These are phyloP conservation scores for Streptopelia turtur DNA, from an alignment of 2,797 vertebrate genomes.

Conservation along the genomic window DNA sequence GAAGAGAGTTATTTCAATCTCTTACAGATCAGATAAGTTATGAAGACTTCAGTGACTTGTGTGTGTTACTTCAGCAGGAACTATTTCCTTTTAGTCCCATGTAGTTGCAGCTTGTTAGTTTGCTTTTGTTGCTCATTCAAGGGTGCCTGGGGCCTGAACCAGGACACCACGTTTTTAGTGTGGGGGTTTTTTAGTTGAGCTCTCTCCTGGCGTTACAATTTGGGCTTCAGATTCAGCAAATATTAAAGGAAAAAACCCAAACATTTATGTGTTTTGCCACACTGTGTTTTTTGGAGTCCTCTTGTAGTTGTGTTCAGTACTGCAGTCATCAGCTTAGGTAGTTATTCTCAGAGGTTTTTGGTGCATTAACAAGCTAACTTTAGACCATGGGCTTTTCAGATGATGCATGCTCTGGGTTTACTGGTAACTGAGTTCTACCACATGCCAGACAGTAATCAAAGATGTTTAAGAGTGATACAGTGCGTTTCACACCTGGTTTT, in stretches of 20 bases:
- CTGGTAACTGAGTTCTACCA: neutral
- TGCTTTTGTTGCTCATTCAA: neutral
- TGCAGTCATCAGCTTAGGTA: neutral
- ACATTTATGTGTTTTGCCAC: neutral
- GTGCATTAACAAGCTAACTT: neutral
- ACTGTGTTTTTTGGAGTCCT: neutral
- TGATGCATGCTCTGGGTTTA: neutral
- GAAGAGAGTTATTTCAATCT: slow-evolving; percentile 15
- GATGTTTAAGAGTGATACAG: neutral
- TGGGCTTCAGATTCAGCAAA: neutral
- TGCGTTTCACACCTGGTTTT: neutral
- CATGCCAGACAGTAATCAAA: neutral
- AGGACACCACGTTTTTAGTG: neutral
- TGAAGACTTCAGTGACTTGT: neutral
- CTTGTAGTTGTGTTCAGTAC: neutral
- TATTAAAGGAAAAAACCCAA: neutral
- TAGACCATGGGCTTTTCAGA: neutral
- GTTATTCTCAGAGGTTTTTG: neutral
- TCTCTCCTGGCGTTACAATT: neutral
- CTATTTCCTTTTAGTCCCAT: neutral
- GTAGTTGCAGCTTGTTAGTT: neutral
- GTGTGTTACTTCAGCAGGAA: neutral
- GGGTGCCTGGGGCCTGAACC: neutral
- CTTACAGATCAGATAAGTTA: neutral
- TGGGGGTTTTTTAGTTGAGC: neutral